These are phyloP conservation scores for Mesoclemmys tuberculata DNA, from an alignment of 2,113 vertebrate species.

Conservation along the genomic window DNA sequence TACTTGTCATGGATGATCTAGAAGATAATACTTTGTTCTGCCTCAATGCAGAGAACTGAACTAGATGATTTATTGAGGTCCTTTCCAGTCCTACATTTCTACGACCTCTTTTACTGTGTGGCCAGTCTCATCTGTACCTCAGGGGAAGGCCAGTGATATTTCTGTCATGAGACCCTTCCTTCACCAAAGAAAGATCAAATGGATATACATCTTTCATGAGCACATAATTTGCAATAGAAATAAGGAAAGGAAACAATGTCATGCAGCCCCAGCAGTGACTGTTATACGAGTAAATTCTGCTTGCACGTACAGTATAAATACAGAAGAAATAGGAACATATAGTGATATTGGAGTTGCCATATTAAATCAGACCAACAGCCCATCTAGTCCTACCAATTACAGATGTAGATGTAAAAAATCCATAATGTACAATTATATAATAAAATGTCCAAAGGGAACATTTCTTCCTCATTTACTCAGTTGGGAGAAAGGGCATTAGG, in stretches of 20 bases:
- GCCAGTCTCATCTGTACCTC: background rate
- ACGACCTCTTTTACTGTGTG: background rate
- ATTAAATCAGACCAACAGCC: background rate
- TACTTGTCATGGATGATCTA: too few species aligned
- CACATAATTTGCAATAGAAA: background rate
- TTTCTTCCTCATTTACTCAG: background rate
- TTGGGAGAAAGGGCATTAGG: background rate
- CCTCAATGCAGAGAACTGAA: background rate
- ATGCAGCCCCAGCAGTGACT: background rate
- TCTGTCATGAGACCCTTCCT: background rate
- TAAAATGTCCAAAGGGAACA: background rate
- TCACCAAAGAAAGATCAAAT: background rate
- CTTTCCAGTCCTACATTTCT: background rate
- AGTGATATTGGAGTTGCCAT: background rate
- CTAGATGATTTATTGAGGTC: background rate
- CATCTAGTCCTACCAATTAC: background rate
- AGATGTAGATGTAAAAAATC: accelerated
- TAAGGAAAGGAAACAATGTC: background rate
- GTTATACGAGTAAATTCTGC: background rate
- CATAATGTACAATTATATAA: background rate
- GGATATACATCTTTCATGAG: background rate
- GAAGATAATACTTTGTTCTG: too few species aligned
- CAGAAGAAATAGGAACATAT: background rate
- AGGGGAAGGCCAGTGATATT: background rate
- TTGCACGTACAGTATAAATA: background rate